Percentiles rank a stretch among this genome's conserved stretches.
Evolutionary conservation across 2,113 vertebrate genomes (phyloP).

Genomic region (Crypturellus undulatus): DNA sequence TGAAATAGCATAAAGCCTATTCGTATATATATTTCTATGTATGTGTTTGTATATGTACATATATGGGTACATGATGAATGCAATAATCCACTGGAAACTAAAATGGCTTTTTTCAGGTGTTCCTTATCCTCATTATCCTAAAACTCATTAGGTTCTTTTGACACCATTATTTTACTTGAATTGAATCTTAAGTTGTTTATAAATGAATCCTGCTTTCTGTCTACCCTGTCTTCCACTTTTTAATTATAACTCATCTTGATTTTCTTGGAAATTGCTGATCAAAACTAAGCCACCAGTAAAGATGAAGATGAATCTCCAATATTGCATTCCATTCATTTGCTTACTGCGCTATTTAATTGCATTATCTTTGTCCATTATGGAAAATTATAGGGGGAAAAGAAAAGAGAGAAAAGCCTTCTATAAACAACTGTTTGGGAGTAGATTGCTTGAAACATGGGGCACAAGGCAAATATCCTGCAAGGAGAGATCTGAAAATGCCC

Average conservation of each 20-base stretch:
- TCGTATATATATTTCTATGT: slow-evolving; percentile 20
- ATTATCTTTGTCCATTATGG: background rate
- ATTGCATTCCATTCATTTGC: background rate
- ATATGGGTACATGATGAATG: background rate
- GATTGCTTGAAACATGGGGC: background rate
- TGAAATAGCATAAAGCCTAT: slow-evolving; percentile 38
- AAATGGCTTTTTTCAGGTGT: slow-evolving; percentile 17
- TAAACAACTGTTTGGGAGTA: background rate
- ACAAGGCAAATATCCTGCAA: background rate
- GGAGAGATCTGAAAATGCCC: background rate
- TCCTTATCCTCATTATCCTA: slow-evolving; percentile 21
- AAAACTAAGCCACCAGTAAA: background rate
- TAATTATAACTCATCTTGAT: background rate
- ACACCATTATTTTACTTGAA: background rate
- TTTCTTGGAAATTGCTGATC: background rate
- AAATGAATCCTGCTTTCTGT: background rate
- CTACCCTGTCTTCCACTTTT: slow-evolving; percentile 2
- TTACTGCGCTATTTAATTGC: background rate
- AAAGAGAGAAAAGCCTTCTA: background rate
- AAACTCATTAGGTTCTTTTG: background rate
- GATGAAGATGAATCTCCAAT: background rate
- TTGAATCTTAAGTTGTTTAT: background rate
- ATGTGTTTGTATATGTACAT: background rate
- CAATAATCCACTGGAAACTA: slow-evolving; percentile 20
- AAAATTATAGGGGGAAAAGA: background rate